Evolutionary conservation across 2,113 vertebrate species (phyloP).

Genomic region (Etia nguti): DNA sequence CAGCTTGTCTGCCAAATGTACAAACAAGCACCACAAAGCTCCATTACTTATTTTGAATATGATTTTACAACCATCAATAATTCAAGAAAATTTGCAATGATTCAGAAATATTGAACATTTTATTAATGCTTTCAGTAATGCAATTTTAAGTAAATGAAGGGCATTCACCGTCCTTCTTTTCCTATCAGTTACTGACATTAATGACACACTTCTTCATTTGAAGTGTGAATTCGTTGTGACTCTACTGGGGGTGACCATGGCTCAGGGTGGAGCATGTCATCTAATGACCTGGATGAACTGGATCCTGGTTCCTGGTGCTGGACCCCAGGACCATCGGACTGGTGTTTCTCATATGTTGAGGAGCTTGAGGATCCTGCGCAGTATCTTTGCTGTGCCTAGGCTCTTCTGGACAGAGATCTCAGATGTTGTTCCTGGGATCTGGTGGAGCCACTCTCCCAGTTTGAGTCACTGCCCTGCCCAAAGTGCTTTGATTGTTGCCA

Average conservation of each 20-base stretch:
- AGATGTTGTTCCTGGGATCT: neutral
- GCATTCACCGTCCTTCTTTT: neutral
- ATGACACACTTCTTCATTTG: neutral
- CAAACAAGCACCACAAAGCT: neutral
- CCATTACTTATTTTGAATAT: neutral
- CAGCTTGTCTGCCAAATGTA: neutral
- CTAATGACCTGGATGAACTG: neutral
- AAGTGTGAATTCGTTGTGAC: fast-evolving
- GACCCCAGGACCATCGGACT: neutral
- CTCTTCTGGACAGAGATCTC: neutral
- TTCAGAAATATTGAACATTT: neutral
- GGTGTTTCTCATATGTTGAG: neutral
- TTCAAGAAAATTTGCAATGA: fast-evolving
- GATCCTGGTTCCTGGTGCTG: neutral
- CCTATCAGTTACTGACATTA: neutral
- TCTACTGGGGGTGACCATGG: neutral
- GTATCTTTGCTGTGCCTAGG: neutral
- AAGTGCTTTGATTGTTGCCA: neutral
- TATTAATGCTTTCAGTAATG: neutral
- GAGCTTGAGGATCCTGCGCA: neutral
- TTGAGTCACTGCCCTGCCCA: neutral
- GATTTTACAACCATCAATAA: neutral
- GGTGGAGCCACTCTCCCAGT: neutral
- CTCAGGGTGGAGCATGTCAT: neutral
- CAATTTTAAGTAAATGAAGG: neutral